These are phyloP conservation scores for Somateria mollissima DNA, from an alignment of 2,797 vertebrate genomes.

Conservation along the genomic window DNA sequence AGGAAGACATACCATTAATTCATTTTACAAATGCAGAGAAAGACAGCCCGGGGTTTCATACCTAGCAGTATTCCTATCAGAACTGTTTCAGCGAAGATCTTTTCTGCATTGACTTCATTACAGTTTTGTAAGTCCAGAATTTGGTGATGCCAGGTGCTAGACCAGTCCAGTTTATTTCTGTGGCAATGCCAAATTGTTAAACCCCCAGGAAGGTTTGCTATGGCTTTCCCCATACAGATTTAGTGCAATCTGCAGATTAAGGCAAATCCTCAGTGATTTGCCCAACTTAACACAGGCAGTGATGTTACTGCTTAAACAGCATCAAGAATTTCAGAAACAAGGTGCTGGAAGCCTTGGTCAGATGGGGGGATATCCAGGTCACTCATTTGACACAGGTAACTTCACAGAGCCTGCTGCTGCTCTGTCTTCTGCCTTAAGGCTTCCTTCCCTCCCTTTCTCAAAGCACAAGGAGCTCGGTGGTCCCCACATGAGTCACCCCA, in stretches of 20 bases:
- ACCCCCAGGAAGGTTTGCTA: neutral
- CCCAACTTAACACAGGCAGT: neutral
- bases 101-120: neutral
- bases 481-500: fast-evolving
- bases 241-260: neutral
- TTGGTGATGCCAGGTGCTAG: neutral
- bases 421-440: neutral
- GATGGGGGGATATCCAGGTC: neutral
- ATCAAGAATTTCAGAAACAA: neutral
- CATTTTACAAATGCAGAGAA: neutral
- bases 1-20: neutral
- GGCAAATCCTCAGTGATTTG: neutral
- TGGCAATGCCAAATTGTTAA: neutral
- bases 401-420: neutral
- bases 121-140: neutral
- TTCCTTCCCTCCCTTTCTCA: neutral
- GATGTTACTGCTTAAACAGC: neutral
- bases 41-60: neutral
- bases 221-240: neutral
- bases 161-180: neutral
- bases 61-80: neutral
- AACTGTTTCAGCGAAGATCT: neutral
- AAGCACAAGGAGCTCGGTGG: neutral
- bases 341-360: neutral
- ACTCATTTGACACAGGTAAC: neutral